Evolutionary conservation across 2,797 vertebrate species (phyloP), one percentile per base, ranked within the genome.

Genomic region (Adrianichthys oophorus): DNA sequence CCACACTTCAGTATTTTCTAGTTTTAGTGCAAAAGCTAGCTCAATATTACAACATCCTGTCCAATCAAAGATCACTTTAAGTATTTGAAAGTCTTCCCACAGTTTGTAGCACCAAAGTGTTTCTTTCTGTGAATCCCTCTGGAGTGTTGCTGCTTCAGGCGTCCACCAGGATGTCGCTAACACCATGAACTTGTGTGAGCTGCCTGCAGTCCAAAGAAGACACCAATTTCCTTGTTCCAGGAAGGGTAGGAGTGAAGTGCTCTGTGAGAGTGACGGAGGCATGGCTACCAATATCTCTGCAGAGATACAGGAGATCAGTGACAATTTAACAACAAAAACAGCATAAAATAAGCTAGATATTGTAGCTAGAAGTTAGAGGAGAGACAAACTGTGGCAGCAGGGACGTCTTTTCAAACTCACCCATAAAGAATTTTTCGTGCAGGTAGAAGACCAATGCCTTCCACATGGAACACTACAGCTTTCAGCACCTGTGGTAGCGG

Each of bases 151-250:
- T 42, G 56, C 48, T 78, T 29, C 76, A 56, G 17, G 62, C 62
- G 50, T 65, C 41, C 62, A 90, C 85, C 0, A 15, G 53, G 59
- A 90, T 86, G 62, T 93, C 82, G 1, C 85, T 69, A 61, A 93
- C 92, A 0, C 95, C 95, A 0, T 96, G 94, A 64, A 97, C 94
- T 84, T 95, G 94, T 3, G 91, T 92, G 65, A 97, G 91, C 87
- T 95, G 93, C 15, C 84, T 88, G 72, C 95, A 95, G 84, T 95
- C 92, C 80, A 97, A 15, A 15, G 93, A 93, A 29, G 93, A 95
- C 52, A 94, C 84, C 61, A 97, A 91, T 85, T 95, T 96, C 70
- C 92, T 92, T 1, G 49, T 67, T 2, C 95, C 95, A 0, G 93
- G 41, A 45, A 92, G 80, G 3, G 91, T 85, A 1, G 95, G 95